A percentile compares a stretch with the other conserved stretches of the same genome.
These are phyloP conservation scores for Oryctolagus cuniculus DNA, from an alignment of 2,113 vertebrate species.

Conservation along the genomic window mOryCun1.1 NC_091440.1:73512501-73513000, in stretches of 20 bases:
- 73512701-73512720: neutral
- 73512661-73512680: neutral
- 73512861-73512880: neutral
- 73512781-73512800: neutral
- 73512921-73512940: neutral
- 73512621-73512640: too few relatives aligned
- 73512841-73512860: neutral
- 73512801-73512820: neutral
- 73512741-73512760: too few relatives aligned
- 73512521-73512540: neutral
- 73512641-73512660: slow-evolving; percentile 1
- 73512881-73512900: neutral
- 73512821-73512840: neutral
- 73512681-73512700: neutral
- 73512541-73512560: neutral
- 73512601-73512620: slow-evolving; percentile 13
- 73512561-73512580: neutral
- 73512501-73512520: slow-evolving; percentile 57
- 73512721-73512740: neutral
- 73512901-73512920: neutral
- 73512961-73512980: neutral
- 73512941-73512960: neutral
- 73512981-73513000: too few relatives aligned
- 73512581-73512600: neutral
- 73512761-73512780: neutral